Conservation (phyloP, 2,113 vertebrate genomes). For the Rafetus swinhoei region DNA sequence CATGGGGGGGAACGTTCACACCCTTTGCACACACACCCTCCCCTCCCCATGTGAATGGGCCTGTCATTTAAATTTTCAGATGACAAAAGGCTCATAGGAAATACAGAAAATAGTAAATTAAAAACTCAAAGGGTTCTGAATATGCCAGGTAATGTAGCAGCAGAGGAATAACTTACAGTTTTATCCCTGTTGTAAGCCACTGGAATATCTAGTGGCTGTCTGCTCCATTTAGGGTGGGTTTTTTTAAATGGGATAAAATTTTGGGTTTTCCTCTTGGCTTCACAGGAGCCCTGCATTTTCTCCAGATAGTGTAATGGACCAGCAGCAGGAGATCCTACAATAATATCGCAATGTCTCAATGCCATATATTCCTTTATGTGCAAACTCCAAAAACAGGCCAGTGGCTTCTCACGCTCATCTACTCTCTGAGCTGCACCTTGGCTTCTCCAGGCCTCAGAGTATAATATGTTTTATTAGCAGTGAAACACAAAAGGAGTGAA, state of each 20-base stretch:
- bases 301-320: neutral
- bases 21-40: no score
- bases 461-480: neutral
- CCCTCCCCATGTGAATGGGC: no score
- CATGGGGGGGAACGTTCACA: no score
- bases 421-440: neutral
- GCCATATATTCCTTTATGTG: neutral
- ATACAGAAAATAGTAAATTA: conserved; percentile 32
- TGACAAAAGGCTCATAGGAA: conserved; percentile 30
- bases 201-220: neutral
- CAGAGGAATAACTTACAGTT: neutral
- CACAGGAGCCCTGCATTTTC: neutral
- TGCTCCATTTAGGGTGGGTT: neutral
- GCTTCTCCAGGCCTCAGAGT: neutral
- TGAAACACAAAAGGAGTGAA: neutral
- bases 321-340: neutral
- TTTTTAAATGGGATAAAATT: neutral
- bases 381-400: neutral
- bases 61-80: conserved; percentile 32
- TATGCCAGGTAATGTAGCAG: neutral
- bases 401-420: neutral
- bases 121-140: neutral
- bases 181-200: neutral
- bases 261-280: neutral
- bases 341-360: neutral